A percentile compares a stretch with the other conserved stretches of the same genome.
These are phyloP conservation scores for Psettodes erumei DNA, from an alignment of 2,113 vertebrate species.

Conservation along the genomic window DNA sequence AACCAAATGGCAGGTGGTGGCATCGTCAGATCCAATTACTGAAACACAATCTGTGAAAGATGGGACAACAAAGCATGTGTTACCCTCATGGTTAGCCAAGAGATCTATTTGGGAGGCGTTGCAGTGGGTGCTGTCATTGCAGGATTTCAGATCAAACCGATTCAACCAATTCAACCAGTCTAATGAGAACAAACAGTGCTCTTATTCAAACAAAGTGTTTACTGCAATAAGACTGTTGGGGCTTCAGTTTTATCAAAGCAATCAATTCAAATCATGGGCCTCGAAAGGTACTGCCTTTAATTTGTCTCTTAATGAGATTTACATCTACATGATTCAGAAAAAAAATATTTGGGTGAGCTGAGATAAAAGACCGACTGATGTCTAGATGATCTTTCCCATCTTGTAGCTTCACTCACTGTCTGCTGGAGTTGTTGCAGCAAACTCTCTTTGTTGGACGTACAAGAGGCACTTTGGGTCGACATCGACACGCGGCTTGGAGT, in stretches of 20 bases:
- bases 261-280: not conserved
- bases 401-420: conserved; percentile 84
- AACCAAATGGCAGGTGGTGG: conserved; percentile 97
- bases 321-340: not conserved
- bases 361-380: not conserved
- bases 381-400: not conserved
- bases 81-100: not conserved
- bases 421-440: conserved; percentile 91
- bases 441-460: conserved; percentile 95
- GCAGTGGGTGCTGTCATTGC: not conserved
- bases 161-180: too few species aligned
- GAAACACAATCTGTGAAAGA: conserved; percentile 87
- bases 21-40: conserved; percentile 94
- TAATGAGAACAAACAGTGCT: not conserved
- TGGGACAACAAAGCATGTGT: conserved; percentile 3
- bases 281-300: not conserved
- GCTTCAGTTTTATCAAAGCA: not conserved
- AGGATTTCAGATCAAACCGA: not conserved
- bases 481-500: conserved; percentile 83
- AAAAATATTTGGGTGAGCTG: not conserved
- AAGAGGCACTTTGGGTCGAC: conserved; percentile 92
- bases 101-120: not conserved
- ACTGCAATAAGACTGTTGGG: too few species aligned
- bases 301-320: not conserved
- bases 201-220: not conserved